Evolutionary conservation across 2,113 vertebrate species (phyloP).

Genomic region (Eptatretus burgeri): DNA sequence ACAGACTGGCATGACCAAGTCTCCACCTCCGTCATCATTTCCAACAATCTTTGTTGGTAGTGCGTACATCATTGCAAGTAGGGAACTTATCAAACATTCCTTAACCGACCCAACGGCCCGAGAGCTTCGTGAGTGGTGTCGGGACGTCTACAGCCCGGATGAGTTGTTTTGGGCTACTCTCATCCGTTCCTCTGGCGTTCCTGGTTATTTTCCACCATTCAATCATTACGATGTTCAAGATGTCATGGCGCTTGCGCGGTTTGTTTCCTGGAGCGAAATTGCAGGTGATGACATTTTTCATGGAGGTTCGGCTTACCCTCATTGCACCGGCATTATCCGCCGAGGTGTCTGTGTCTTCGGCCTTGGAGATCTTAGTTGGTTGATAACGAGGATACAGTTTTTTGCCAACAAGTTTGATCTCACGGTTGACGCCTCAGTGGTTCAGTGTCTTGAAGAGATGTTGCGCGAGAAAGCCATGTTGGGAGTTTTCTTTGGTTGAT

Average conservation of each 20-base stretch:
- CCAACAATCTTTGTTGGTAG: slow-evolving; percentile 5
- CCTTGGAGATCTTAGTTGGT: slow-evolving; percentile 8
- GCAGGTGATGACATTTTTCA: slow-evolving; percentile 10
- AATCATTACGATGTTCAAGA: slow-evolving; percentile 18
- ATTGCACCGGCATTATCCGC: slow-evolving; percentile 1
- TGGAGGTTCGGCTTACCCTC: not conserved
- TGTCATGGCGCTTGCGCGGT: not conserved
- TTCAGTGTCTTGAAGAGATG: slow-evolving; percentile 8
- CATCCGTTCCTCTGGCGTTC: slow-evolving; percentile 3
- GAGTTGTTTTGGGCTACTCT: slow-evolving; percentile 9
- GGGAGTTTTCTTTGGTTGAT: not conserved
- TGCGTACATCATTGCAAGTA: slow-evolving; percentile 6
- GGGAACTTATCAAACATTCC: slow-evolving; percentile 6
- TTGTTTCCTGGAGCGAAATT: slow-evolving; percentile 7
- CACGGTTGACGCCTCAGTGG: not conserved
- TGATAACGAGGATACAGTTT: slow-evolving; percentile 7
- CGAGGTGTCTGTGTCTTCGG: slow-evolving; percentile 8
- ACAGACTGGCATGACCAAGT: not conserved
- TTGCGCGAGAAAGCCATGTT: slow-evolving; percentile 1
- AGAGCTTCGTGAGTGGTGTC: slow-evolving; percentile 7
- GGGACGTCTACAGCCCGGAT: slow-evolving; percentile 8
- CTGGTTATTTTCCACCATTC: slow-evolving; percentile 14
- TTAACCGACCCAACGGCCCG: slow-evolving; percentile 4
- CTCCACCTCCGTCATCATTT: not conserved
- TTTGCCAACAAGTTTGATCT: slow-evolving; percentile 9